A percentile compares a stretch with the other conserved stretches of the same genome.
Evolutionary conservation across 2,797 vertebrate species (phyloP).

Genomic region (Eptatretus atami): DNA sequence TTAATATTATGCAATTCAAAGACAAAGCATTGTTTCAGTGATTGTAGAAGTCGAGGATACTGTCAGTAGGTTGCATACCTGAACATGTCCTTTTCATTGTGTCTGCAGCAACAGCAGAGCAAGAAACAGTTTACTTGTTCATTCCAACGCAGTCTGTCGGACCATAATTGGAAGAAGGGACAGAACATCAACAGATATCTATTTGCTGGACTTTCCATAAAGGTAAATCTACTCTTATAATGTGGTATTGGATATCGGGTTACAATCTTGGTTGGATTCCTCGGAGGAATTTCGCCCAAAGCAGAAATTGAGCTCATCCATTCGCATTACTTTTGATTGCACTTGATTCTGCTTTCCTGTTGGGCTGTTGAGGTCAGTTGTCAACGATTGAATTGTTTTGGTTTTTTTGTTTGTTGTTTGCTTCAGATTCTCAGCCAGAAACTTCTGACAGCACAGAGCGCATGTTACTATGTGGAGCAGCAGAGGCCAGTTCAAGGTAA

Average conservation of each 20-base stretch:
- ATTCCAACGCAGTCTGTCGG: constrained; percentile 3
- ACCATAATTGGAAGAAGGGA: constrained; percentile 1
- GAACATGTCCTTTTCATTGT: too few relatives aligned
- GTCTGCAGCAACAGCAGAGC: background rate
- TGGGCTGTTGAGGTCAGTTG: background rate
- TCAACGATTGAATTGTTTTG: background rate
- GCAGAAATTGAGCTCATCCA: too few relatives aligned
- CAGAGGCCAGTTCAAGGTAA: constrained; percentile 5
- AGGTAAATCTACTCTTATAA: background rate
- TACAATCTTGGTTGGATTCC: background rate
- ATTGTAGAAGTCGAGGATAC: too few relatives aligned
- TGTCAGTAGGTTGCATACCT: too few relatives aligned
- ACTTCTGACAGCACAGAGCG: background rate
- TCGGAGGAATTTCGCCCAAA: too few relatives aligned
- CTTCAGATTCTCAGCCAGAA: constrained; percentile 5
- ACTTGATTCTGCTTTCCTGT: background rate
- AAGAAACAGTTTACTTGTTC: constrained; percentile 2
- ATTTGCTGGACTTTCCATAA: background rate
- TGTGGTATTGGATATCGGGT: background rate
- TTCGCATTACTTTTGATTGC: too few relatives aligned
- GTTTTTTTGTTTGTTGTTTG: background rate
- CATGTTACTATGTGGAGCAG: constrained; percentile 1
- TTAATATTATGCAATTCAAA: too few relatives aligned
- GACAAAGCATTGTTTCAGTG: too few relatives aligned
- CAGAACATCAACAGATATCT: constrained; percentile 2